phyloP scores from a whole-genome alignment of 1,140 invertebrate species.

The Cecropterus lyciades region DNA sequence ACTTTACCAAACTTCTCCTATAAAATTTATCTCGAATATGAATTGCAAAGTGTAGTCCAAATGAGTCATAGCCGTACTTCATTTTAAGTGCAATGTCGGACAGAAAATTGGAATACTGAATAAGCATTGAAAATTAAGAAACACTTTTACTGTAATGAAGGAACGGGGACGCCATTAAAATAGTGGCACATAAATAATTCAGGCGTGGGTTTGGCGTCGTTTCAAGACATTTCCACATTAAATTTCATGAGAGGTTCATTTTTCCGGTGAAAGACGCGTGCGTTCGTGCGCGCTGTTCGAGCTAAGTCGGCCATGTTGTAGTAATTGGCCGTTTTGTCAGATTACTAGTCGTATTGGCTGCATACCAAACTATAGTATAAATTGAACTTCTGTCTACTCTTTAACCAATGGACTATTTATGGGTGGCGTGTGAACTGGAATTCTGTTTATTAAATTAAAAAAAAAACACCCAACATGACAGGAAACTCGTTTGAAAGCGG shows the following conservation, averaged over 20 bases:
- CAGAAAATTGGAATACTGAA: constrained; percentile 44
- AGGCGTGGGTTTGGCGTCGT: constrained; percentile 77
- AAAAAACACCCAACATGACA: too few relatives aligned
- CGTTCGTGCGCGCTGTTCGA: constrained; percentile 45
- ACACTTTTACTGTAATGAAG: constrained; percentile 77
- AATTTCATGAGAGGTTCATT: constrained; percentile 83
- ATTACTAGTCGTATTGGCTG: constrained; percentile 43
- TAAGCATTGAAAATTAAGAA: constrained; percentile 78
- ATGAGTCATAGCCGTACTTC: constrained; percentile 42
- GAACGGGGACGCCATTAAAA: constrained; percentile 78
- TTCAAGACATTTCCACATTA: constrained; percentile 83
- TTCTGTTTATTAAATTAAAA: too few relatives aligned
- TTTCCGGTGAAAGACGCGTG: constrained; percentile 66
- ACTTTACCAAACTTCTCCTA: constrained; percentile 10
- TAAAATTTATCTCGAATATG: constrained; percentile 23
- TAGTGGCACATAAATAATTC: constrained; percentile 82
- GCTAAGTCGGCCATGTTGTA: constrained; percentile 38
- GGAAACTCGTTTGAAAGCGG: too few relatives aligned
- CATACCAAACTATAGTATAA: constrained; percentile 28
- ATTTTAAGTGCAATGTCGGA: constrained; percentile 47
- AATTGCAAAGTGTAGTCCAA: constrained; percentile 29
- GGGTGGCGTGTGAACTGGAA: too few relatives aligned
- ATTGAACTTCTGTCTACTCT: background rate
- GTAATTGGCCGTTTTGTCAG: constrained; percentile 60
- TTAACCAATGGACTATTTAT: background rate